Percentiles rank a stretch among this genome's conserved stretches.
phyloP scores from a whole-genome alignment of 2,113 vertebrate species.

The Motacilla tschutschensis region DNA sequence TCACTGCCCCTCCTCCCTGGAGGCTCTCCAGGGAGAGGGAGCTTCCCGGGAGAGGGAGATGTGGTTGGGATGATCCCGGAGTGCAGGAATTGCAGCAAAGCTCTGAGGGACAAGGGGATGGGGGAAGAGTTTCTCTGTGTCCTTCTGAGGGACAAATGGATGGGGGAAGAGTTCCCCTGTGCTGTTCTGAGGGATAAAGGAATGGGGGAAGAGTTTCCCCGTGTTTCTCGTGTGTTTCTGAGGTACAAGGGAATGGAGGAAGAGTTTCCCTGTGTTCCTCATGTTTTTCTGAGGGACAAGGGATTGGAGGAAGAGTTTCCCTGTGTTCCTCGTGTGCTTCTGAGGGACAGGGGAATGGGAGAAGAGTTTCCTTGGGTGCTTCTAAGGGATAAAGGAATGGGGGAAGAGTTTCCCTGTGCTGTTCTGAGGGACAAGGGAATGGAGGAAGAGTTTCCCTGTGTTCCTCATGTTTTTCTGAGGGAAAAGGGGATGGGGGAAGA shows the following conservation, averaged over 20 bases:
- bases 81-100: neutral
- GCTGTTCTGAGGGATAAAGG: accelerated
- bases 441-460: no score
- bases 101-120: neutral
- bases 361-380: neutral
- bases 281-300: neutral
- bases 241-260: neutral
- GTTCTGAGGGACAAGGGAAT: accelerated
- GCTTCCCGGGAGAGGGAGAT: neutral
- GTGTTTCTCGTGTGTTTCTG: neutral
- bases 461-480: no score
- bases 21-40: neutral
- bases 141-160: neutral
- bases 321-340: accelerated
- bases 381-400: accelerated
- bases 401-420: neutral
- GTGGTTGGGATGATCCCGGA: neutral
- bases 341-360: neutral
- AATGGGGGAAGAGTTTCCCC: no score
- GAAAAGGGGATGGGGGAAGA: neutral
- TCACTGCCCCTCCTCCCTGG: neutral
- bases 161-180: accelerated
- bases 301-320: neutral
- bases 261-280: accelerated
- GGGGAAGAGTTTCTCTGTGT: neutral